These are phyloP conservation scores for Todiramphus chloris DNA, from an alignment of 2,113 vertebrate species.

Conservation along the genomic window DNA sequence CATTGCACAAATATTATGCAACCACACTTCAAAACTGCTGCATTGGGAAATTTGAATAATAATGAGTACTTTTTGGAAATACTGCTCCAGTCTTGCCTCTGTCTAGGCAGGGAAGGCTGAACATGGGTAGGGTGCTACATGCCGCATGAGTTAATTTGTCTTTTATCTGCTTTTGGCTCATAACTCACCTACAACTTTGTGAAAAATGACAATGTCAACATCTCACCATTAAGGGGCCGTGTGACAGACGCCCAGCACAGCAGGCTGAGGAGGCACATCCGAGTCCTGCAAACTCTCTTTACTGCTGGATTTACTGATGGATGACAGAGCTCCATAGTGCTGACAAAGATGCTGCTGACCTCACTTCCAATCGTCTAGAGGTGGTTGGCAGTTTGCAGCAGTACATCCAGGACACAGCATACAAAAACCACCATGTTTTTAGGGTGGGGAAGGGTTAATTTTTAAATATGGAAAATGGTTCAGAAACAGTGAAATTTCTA, in stretches of 20 bases:
- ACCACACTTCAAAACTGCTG: neutral
- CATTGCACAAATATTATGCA: conserved; percentile 27
- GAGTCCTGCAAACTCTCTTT: conserved; percentile 26
- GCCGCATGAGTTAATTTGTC: neutral
- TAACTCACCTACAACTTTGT: neutral
- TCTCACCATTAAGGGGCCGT: conserved; percentile 38
- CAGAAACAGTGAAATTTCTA: neutral
- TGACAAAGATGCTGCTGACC: conserved; percentile 19
- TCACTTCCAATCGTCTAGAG: neutral
- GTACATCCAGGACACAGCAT: neutral
- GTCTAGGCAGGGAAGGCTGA: neutral
- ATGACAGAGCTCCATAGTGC: neutral
- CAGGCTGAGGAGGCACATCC: conserved; percentile 5
- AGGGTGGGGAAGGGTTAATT: neutral
- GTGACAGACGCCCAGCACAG: conserved; percentile 45
- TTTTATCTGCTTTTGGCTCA: conserved; percentile 35
- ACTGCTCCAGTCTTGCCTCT: neutral
- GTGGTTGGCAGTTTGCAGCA: neutral
- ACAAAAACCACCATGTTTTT: neutral
- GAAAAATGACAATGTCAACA: conserved; percentile 43
- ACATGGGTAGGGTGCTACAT: neutral
- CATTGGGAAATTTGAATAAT: neutral
- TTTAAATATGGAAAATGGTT: neutral
- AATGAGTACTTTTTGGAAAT: neutral
- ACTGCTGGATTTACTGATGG: neutral